Conservation (phyloP, 2,113 vertebrate genomes). For the Brachypodius melanocephalos region DNA sequence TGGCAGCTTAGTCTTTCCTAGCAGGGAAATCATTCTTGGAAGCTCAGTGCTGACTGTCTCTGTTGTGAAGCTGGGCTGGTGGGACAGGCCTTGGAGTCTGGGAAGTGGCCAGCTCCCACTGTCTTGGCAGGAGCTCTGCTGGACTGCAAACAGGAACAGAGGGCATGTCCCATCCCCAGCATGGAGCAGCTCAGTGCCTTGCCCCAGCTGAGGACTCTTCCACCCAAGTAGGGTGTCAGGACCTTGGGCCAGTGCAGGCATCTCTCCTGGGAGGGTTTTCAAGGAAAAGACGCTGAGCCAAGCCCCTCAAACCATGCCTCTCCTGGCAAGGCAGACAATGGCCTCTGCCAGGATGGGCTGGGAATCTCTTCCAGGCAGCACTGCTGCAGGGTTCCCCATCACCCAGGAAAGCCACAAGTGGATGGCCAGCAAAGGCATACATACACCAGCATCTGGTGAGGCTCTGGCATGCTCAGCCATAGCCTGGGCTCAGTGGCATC, state of each 20-base stretch:
- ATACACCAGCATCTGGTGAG: neutral
- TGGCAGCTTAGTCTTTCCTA: neutral
- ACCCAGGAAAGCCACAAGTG: neutral
- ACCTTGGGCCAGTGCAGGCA: neutral
- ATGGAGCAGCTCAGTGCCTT: rapidly evolving
- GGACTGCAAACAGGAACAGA: neutral
- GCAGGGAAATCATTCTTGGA: neutral
- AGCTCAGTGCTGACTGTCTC: neutral
- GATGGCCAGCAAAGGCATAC: neutral
- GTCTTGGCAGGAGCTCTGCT: neutral
- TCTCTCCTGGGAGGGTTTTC: neutral
- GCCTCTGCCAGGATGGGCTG: neutral
- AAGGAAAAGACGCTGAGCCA: neutral
- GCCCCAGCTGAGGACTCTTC: neutral
- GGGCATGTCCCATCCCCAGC: neutral
- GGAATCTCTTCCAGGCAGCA: neutral
- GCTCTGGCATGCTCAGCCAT: neutral
- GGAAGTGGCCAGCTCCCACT: neutral
- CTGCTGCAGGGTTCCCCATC: neutral
- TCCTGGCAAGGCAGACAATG: neutral
- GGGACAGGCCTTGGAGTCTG: neutral
- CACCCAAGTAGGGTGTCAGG: neutral
- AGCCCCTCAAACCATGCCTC: neutral
- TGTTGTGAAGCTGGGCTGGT: neutral
- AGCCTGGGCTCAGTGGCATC: neutral